Evolutionary conservation across 2,888 invertebrate species (phyloP).

Genomic region (Lordiphosa fenestrarum): DNA sequence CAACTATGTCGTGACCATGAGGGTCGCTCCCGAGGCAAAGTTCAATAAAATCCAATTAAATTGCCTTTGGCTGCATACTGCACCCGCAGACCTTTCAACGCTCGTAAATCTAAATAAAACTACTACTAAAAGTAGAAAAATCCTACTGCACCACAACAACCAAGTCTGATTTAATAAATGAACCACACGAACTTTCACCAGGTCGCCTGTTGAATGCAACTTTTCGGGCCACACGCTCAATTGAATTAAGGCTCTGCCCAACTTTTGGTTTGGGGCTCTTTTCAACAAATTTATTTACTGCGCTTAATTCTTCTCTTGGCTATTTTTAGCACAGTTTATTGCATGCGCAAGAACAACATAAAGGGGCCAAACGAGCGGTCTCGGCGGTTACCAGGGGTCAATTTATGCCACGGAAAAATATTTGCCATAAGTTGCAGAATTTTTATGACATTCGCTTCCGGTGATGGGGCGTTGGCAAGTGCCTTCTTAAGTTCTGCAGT

Average conservation of each 20-base stretch:
- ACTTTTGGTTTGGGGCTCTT: slow-evolving; percentile 18
- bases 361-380: slow-evolving; percentile 32
- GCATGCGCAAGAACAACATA: slow-evolving; percentile 42
- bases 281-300: slow-evolving; percentile 24
- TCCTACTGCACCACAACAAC: slow-evolving; percentile 28
- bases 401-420: slow-evolving; percentile 44
- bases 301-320: slow-evolving; percentile 40
- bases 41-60: slow-evolving; percentile 76
- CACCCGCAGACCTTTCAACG: slow-evolving; percentile 63
- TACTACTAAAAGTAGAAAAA: slow-evolving; percentile 38
- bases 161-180: slow-evolving; percentile 59
- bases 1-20: slow-evolving; percentile 48
- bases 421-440: slow-evolving; percentile 11
- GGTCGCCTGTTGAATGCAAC: slow-evolving; percentile 4
- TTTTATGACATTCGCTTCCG: slow-evolving; percentile 64
- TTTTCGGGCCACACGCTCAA: slow-evolving; percentile 17
- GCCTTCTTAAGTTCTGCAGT: slow-evolving; percentile 15
- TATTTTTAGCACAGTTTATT: slow-evolving; percentile 68
- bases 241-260: slow-evolving; percentile 24
- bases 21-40: slow-evolving; percentile 70
- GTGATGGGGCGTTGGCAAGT: slow-evolving; percentile 20
- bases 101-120: slow-evolving; percentile 61
- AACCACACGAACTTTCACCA: slow-evolving; percentile 61
- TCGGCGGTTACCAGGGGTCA: slow-evolving; percentile 55
- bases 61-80: slow-evolving; percentile 22